Base-by-base conservation (phyloP, 2,113 vertebrate genomes). In the Laticauda colubrina region DNA sequence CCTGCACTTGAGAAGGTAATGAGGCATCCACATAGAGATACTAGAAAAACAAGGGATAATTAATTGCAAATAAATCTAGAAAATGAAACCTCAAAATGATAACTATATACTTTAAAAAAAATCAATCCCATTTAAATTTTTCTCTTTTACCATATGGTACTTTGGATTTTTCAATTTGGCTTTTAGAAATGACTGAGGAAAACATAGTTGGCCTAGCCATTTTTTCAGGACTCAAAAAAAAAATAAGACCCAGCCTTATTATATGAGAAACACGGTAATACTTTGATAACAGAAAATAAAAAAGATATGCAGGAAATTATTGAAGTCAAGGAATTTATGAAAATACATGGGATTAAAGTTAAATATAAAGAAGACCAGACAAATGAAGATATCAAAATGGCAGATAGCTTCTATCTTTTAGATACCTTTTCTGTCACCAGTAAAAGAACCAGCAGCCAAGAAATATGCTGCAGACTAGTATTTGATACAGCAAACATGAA, bases 131-230 rank as follows among this genome's bases (percentile, higher is more conserved):
- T 95, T 95, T 88, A 94, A 91, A 45, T 24, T 59, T 92, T 93
- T 21, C 4, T 89, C 61, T 94, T 94, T 93, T 75, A 18, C 89
- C 90, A 95, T 39, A 39, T 1, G 34, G 34, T 39, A 88, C 54
- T 89, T 56, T 45, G 55, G 39, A 85, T 94, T 94, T 93, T 53
- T 18, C 57, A 95, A 61, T 15, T 85, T 69, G 0, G 93, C 48
- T 91, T 95, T 91, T 92, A 86, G 90, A 61, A 93, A 90, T 86
- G 89, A 94, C 57, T 64, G 87, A 90, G 86, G 92, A 93, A 94
- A 88, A 43, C 5, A 89, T 92, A 53, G 1, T 39, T 39, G 34
- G 34, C 34, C 34, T 39, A 39, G 34, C 34, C 34, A 39, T 39
- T 39, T 39, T 39, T 39, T 39, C 1, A 1, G 34, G 34, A 1